A percentile compares a stretch with the other conserved stretches of the same genome.
Conservation (phyloP, 1,140 invertebrate species). For the Anthonomus grandis region DNA sequence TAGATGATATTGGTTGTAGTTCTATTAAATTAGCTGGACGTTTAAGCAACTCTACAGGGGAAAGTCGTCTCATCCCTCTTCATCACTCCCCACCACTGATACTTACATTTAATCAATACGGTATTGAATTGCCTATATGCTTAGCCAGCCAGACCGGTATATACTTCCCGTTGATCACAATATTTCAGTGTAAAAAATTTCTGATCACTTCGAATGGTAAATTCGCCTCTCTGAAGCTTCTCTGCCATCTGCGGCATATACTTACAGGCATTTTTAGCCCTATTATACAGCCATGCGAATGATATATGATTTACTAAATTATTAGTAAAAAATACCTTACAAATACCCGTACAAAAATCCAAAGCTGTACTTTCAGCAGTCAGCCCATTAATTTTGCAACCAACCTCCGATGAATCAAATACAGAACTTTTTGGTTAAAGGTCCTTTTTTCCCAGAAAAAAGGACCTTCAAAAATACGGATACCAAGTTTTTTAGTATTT, state of each 20-base stretch:
- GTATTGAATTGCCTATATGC: too few relatives aligned
- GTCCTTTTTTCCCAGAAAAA: background rate
- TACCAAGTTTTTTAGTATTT: too few relatives aligned
- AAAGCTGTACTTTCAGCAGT: background rate
- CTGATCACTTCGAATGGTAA: constrained; percentile 10
- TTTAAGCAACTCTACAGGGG: too few relatives aligned
- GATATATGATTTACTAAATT: constrained; percentile 1
- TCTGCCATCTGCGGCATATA: constrained; percentile 33
- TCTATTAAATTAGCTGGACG: too few relatives aligned
- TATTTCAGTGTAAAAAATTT: constrained; percentile 38
- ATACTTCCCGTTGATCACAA: constrained; percentile 38
- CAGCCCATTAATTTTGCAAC: background rate
- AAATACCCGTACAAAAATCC: too few relatives aligned
- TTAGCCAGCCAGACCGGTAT: too few relatives aligned
- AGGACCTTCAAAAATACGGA: too few relatives aligned
- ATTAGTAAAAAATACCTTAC: background rate
- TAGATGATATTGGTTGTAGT: too few relatives aligned
- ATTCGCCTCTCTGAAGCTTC: constrained; percentile 20
- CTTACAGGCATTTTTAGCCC: constrained; percentile 35
- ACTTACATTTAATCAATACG: too few relatives aligned
- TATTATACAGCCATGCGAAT: constrained; percentile 17
- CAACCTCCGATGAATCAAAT: background rate
- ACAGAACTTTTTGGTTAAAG: background rate
- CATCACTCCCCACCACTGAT: too few relatives aligned
- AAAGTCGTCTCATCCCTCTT: too few relatives aligned